These are phyloP conservation scores for Sycon ciliatum DNA, from an alignment of 37 sponge, comb jelly and placozoan species.

Conservation along the genomic window DNA sequence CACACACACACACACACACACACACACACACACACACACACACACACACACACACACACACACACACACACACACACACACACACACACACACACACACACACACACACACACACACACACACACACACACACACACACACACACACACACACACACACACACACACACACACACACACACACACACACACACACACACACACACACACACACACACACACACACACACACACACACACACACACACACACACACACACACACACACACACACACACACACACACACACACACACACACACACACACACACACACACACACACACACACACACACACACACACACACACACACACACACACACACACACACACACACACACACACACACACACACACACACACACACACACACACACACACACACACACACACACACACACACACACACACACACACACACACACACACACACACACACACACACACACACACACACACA, in stretches of 20 bases:
- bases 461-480: too few species aligned
- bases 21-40: constrained; percentile 5
- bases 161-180: background rate
- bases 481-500: too few species aligned
- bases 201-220: constrained; percentile 1
- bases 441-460: too few species aligned
- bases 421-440: too few species aligned
- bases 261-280: constrained; percentile 5
- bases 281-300: constrained; percentile 13
- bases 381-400: too few species aligned
- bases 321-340: constrained; percentile 28
- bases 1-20: constrained; percentile 5
- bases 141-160: constrained; percentile 5
- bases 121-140: constrained; percentile 5
- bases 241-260: constrained; percentile 5
- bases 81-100: constrained; percentile 1
- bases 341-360: constrained; percentile 16
- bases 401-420: too few species aligned
- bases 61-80: constrained; percentile 5
- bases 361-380: too few species aligned
- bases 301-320: constrained; percentile 23
- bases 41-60: constrained; percentile 5
- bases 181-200: constrained; percentile 5
- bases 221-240: constrained; percentile 5
- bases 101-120: constrained; percentile 1